phyloP scores from a whole-genome alignment of 1,140 invertebrate genomes.

The Brachionus manjavacas region DNA sequence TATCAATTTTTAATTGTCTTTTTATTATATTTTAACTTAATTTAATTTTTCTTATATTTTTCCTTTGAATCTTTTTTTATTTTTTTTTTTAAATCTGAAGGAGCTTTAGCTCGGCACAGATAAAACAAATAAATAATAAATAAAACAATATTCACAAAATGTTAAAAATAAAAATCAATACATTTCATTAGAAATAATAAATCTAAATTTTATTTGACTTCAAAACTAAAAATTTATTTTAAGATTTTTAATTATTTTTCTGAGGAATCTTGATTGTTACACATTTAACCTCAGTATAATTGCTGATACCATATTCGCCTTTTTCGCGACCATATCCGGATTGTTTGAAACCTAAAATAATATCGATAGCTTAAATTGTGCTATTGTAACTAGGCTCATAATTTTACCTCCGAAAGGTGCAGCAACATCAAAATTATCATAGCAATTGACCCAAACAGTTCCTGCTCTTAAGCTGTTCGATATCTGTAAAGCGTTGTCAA shows the following conservation, averaged over 20 bases:
- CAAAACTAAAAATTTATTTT: background rate
- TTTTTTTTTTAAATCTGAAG: no score
- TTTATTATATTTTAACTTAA: no score
- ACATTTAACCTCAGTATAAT: constrained; percentile 38
- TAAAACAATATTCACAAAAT: no score
- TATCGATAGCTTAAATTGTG: background rate
- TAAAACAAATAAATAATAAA: no score
- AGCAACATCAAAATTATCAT: constrained; percentile 68
- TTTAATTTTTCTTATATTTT: no score
- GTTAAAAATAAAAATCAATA: no score
- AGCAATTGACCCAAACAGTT: constrained; percentile 72
- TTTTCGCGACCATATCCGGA: constrained; percentile 79
- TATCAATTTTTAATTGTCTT: no score
- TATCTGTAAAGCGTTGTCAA: constrained; percentile 64
- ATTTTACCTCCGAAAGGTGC: constrained; percentile 70
- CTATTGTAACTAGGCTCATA: background rate
- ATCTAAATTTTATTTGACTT: background rate
- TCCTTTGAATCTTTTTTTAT: no score
- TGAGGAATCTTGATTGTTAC: constrained; percentile 39
- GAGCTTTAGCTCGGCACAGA: no score
- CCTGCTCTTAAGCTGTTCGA: constrained; percentile 43
- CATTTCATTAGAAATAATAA: background rate
- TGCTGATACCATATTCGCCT: constrained; percentile 30
- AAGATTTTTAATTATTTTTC: constrained; percentile 32
- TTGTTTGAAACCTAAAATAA: constrained; percentile 66